phyloP scores from a whole-genome alignment of 2,113 vertebrate species.

The Cathartes aura region DNA sequence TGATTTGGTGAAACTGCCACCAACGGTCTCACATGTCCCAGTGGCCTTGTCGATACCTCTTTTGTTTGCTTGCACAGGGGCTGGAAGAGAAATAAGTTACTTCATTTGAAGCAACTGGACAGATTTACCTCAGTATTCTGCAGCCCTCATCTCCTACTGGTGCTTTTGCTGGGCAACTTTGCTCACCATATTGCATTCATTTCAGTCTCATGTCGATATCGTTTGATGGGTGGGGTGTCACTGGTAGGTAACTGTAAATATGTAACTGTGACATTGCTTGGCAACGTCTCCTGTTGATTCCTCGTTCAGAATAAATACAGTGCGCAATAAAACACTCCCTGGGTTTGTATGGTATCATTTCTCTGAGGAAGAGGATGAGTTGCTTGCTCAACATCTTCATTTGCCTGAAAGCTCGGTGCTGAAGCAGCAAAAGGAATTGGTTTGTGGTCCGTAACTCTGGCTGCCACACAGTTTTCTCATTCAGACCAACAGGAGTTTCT shows the following conservation, averaged over 20 bases:
- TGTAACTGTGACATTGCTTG: background rate
- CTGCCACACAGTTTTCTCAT: background rate
- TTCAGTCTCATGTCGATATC: background rate
- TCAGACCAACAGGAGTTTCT: background rate
- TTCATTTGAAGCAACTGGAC: background rate
- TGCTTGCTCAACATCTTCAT: background rate
- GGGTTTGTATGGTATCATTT: background rate
- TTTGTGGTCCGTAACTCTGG: rapidly evolving
- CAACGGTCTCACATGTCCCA: rapidly evolving
- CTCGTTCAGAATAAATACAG: background rate
- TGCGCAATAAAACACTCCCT: background rate
- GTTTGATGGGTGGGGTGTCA: background rate
- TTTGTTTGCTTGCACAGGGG: background rate
- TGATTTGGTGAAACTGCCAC: background rate
- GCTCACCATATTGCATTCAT: rapidly evolving
- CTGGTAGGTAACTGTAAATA: background rate
- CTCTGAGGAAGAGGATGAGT: background rate
- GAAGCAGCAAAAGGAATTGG: background rate
- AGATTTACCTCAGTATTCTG: background rate
- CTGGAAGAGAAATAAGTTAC: background rate
- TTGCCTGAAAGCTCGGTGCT: background rate
- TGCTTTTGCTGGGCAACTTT: background rate
- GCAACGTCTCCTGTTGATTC: background rate
- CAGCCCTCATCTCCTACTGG: background rate
- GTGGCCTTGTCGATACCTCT: background rate